Percentiles rank a stretch among this genome's conserved stretches.
Evolutionary conservation across 2,113 vertebrate species (phyloP).

Genomic region (Tragelaphus strepsiceros): DNA sequence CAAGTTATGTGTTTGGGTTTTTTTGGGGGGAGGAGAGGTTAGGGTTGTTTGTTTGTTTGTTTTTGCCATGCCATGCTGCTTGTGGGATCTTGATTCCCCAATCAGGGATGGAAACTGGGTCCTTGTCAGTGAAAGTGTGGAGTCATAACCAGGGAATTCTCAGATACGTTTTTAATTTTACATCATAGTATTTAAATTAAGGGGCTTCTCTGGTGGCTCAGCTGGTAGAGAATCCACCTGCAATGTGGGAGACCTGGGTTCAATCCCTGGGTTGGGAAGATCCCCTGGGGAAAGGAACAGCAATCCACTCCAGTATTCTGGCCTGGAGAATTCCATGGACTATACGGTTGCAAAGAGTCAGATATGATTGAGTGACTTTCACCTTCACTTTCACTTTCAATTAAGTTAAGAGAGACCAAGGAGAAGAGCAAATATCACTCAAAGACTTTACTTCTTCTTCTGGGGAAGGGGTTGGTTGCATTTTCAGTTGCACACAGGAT

Average conservation of each 20-base stretch:
- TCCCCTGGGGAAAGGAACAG: neutral
- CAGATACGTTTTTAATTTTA: neutral
- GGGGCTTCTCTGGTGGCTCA: neutral
- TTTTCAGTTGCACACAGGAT: neutral
- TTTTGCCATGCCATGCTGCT: neutral
- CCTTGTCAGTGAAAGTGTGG: neutral
- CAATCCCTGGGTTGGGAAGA: neutral
- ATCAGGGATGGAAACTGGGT: neutral
- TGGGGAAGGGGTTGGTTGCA: neutral
- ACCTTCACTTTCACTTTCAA: neutral
- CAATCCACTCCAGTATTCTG: neutral
- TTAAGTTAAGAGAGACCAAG: neutral
- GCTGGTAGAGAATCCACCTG: neutral
- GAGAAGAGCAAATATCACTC: neutral
- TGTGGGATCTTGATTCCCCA: neutral
- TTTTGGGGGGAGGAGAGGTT: neutral
- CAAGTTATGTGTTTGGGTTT: neutral
- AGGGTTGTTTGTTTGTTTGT: neutral
- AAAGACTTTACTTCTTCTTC: neutral
- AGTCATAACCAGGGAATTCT: neutral
- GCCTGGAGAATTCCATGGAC: neutral
- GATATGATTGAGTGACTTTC: neutral
- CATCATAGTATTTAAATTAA: neutral
- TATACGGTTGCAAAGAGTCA: neutral
- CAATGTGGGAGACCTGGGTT: neutral